phyloP scores from a whole-genome alignment of 2,113 vertebrate species.

The Leptobrachium ailaonicum region DNA sequence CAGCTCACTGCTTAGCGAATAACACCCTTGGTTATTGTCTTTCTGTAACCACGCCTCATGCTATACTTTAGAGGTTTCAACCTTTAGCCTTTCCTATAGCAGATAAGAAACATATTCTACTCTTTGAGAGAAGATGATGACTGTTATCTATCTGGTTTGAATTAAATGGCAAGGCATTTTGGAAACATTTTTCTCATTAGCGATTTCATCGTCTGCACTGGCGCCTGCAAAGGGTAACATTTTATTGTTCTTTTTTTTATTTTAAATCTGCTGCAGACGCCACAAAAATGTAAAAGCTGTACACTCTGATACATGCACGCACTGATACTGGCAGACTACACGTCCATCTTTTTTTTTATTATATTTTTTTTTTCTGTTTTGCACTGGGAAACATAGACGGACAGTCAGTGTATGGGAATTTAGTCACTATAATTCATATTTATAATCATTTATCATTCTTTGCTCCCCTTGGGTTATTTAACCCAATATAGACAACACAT shows the following conservation, averaged over 20 bases:
- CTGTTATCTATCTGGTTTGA: constrained; percentile 53
- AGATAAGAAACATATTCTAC: not conserved
- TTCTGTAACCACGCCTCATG: constrained; percentile 29
- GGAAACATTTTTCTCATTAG: constrained; percentile 52
- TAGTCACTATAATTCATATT: constrained; percentile 8
- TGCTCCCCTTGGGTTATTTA: not conserved
- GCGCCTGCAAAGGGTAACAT: constrained; percentile 54
- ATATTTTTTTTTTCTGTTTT: not conserved
- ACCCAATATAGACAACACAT: constrained; percentile 4
- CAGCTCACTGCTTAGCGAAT: too few species aligned
- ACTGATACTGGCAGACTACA: constrained; percentile 27
- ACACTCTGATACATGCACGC: constrained; percentile 22
- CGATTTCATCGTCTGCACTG: constrained; percentile 45
- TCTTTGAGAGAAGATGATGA: not conserved
- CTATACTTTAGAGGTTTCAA: constrained; percentile 19
- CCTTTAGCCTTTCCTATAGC: constrained; percentile 7
- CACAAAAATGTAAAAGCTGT: constrained; percentile 51
- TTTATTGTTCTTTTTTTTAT: constrained; percentile 52
- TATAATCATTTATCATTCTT: constrained; percentile 19
- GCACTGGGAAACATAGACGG: constrained; percentile 25
- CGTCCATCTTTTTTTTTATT: not conserved
- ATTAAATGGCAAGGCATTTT: constrained; percentile 45
- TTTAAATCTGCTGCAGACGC: constrained; percentile 51
- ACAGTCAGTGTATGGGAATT: constrained; percentile 32
- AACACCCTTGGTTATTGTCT: constrained; percentile 18